A percentile compares a stretch with the other conserved stretches of the same genome.
These are phyloP conservation scores for Platysternon megacephalum DNA, from an alignment of 2,113 vertebrate genomes.

Conservation along the genomic window DNA sequence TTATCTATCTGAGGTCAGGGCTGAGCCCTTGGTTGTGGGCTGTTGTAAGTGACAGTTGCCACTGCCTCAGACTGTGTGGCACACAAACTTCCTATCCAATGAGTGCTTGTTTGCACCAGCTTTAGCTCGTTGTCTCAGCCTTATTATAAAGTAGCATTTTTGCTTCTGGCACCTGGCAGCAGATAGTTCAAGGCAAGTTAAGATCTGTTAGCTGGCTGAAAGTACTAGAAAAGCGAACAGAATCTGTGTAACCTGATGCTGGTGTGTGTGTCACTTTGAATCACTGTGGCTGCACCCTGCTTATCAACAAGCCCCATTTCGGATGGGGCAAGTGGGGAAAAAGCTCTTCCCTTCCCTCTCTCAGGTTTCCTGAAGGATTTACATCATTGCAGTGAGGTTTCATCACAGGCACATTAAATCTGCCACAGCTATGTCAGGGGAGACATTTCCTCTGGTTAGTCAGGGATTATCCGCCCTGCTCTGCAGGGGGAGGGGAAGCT, in stretches of 20 bases:
- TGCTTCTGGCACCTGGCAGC: background rate
- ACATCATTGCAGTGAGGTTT: background rate
- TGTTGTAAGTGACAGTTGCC: background rate
- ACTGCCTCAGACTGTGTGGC: background rate
- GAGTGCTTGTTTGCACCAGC: background rate
- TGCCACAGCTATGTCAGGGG: background rate
- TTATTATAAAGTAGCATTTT: background rate
- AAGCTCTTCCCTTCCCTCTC: background rate
- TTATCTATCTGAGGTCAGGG: background rate
- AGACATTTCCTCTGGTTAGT: background rate
- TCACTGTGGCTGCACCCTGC: background rate
- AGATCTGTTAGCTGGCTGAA: background rate
- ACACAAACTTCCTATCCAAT: background rate
- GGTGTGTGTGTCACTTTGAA: too few species aligned
- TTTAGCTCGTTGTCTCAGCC: background rate
- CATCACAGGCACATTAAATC: background rate
- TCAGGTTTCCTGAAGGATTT: accelerated
- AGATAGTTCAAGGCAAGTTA: background rate
- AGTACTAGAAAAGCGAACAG: background rate
- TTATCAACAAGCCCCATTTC: background rate
- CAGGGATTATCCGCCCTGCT: background rate
- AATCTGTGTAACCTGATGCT: background rate
- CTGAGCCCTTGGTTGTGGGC: background rate
- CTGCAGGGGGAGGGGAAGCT: background rate
- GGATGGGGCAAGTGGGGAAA: background rate